Base-by-base conservation (phyloP, 2,888 invertebrate species). In the Timandra comae region DNA sequence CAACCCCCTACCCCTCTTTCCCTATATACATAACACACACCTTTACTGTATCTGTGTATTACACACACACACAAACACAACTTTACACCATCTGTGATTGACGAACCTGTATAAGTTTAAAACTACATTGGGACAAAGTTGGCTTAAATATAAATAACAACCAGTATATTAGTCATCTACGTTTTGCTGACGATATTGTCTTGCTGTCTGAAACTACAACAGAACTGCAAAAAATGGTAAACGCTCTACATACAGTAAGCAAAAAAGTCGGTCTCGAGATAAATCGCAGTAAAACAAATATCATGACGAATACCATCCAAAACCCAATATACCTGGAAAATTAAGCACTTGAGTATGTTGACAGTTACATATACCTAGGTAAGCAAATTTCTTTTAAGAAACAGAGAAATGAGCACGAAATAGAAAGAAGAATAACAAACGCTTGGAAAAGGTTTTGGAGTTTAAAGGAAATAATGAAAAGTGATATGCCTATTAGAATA, bases 251-350 rank as follows among this genome's bases (percentile, higher is more conserved):
- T 3, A 5, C 26, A 19, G 39, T 19, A 8, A 45, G 44, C 8
- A 3, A 20, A 7, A 8, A 37, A 20, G 35, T 33, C 22, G 48
- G 46, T 2, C 23, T 51, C 13, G 37, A 50, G 36, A 45, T 46
- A 1, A 42, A 51, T 9, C 21, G 33, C 9, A 22, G 23, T n/a
- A 50, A 47, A 36, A 44, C 47, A 3, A 50, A 44, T 12, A 22
- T 35, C 4, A 47, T 50, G 47, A 41, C 43, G n/a, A 41, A 42
- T 12, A 28, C 25, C 10, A 11, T 11, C 1, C 35, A 36, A 30
- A 25, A 7, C 8, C 23, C 22, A 12, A 32, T 45, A 30, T 13
- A 30, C 4, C 8, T 46, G 2, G 33, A 27, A 3, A 23, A 28
- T 7, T 9, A 21, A 24, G 16, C 31, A 1, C 19, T 53, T 7